A percentile compares a stretch with the other conserved stretches of the same genome.
phyloP scores from a whole-genome alignment of 2,113 vertebrate species.

The Lathamus discolor region DNA sequence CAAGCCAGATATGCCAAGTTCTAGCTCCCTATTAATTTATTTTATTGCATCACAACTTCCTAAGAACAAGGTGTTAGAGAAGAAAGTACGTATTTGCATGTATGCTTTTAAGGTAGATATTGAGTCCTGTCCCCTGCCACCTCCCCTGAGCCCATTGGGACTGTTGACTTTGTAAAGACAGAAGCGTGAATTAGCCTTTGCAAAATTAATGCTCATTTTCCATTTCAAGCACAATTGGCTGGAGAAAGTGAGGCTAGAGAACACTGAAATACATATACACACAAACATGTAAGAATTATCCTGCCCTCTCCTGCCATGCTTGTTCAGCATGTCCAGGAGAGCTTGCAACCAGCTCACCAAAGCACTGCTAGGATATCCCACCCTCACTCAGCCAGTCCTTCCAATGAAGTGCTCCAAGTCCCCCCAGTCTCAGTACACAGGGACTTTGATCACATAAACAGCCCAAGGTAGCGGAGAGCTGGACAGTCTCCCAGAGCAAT shows the following conservation, averaged over 20 bases:
- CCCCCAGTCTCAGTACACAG: not conserved
- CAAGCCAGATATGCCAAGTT: not conserved
- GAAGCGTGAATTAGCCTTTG: not conserved
- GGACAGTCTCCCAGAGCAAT: not conserved
- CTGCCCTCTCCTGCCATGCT: not conserved
- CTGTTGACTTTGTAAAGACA: not conserved
- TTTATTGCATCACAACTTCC: not conserved
- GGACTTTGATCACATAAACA: not conserved
- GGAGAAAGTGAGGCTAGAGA: not conserved
- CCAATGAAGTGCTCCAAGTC: not conserved
- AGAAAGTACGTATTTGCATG: not conserved
- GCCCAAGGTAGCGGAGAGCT: not conserved
- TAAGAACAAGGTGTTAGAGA: not conserved
- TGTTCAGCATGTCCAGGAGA: not conserved
- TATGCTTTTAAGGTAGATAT: not conserved
- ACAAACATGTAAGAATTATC: not conserved
- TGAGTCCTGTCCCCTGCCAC: not conserved
- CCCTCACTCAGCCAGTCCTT: not conserved
- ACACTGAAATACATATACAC: not conserved
- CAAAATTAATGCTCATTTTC: not conserved
- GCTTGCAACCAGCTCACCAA: not conserved
- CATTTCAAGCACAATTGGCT: not conserved
- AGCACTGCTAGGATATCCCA: not conserved
- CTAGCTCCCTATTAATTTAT: not conserved
- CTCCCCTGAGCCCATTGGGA: not conserved